Evolutionary conservation across 2,888 invertebrate genomes (phyloP).

Genomic region (Magallana nippona): DNA sequence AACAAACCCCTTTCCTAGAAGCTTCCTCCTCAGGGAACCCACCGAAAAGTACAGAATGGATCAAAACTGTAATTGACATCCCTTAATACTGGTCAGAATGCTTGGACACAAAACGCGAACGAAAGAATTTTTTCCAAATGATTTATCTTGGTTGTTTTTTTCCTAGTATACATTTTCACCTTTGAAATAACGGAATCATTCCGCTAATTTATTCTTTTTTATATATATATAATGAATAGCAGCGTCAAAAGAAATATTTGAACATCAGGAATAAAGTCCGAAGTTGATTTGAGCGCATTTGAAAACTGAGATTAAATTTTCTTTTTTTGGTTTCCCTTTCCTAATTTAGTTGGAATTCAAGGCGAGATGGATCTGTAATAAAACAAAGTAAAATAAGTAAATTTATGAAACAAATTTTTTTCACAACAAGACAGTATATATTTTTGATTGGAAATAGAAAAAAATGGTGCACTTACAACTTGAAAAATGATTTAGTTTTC

Average conservation of each 20-base stretch:
- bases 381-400: background rate
- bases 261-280: too few relatives aligned
- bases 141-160: background rate
- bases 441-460: background rate
- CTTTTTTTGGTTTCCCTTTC: background rate
- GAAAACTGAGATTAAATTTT: background rate
- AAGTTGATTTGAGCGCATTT: background rate
- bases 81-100: constrained; percentile 16
- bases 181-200: background rate
- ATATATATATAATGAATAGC: too few relatives aligned
- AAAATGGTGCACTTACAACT: background rate
- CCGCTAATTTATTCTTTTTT: too few relatives aligned
- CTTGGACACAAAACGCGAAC: constrained; percentile 25
- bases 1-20: background rate
- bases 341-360: constrained; percentile 13
- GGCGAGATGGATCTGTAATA: constrained; percentile 19
- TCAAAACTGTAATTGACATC: background rate
- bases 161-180: background rate
- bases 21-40: constrained; percentile 6
- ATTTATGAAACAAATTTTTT: background rate
- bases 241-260: too few relatives aligned
- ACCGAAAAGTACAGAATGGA: constrained; percentile 9
- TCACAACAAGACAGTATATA: too few relatives aligned
- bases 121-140: background rate
- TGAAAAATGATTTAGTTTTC: background rate